phyloP scores from a whole-genome alignment of 2,113 vertebrate species.

The Leptodactylus fuscus region DNA sequence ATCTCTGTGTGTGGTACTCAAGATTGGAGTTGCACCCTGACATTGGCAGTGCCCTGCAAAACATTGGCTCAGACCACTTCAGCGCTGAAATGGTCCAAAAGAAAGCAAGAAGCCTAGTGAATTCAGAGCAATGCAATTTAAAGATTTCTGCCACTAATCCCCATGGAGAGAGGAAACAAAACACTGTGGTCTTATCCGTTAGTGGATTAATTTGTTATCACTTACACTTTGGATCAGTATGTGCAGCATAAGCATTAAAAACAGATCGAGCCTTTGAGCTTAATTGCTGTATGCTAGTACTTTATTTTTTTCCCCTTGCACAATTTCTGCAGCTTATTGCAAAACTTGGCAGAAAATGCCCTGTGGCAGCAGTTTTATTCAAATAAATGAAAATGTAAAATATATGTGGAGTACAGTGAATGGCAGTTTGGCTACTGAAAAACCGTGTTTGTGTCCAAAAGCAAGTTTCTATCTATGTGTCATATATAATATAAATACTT shows the following conservation, averaged over 20 bases:
- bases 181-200: constrained; percentile 49
- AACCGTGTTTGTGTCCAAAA: background rate
- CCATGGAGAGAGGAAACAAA: constrained; percentile 42
- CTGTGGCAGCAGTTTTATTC: constrained; percentile 51
- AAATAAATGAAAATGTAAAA: constrained; percentile 44
- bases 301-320: constrained; percentile 31
- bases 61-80: constrained; percentile 32
- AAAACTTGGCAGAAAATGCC: constrained; percentile 38
- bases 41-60: background rate
- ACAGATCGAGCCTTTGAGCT: constrained; percentile 53
- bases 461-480: background rate
- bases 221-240: constrained; percentile 58
- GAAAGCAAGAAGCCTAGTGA: constrained; percentile 9
- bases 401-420: constrained; percentile 14
- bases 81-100: constrained; percentile 22
- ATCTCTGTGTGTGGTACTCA: constrained; percentile 15
- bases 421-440: constrained; percentile 9
- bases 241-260: constrained; percentile 58
- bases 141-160: constrained; percentile 41
- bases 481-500: no score
- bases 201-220: constrained; percentile 58
- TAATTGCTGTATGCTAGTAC: constrained; percentile 47
- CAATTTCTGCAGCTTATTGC: constrained; percentile 44
- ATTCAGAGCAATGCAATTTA: constrained; percentile 33
- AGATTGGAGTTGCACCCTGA: constrained; percentile 13